These are phyloP conservation scores for Cylloceria caligata DNA, from an alignment of 2,888 invertebrate species.

Conservation along the genomic window DNA sequence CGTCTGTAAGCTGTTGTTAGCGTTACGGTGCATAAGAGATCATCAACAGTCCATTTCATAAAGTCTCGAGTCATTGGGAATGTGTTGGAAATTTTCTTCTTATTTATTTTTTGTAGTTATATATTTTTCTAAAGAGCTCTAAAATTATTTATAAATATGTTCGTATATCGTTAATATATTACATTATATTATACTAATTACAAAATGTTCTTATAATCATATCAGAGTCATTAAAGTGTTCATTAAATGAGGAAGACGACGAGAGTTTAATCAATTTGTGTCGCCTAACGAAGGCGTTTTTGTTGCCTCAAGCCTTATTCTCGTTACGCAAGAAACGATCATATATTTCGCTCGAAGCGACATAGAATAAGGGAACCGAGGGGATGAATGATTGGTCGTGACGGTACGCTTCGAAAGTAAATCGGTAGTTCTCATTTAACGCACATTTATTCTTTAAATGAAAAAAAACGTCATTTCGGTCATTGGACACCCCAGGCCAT, in stretches of 20 bases:
- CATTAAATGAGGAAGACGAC: constrained; percentile 44
- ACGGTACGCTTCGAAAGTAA: constrained; percentile 32
- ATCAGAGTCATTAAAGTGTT: constrained; percentile 15
- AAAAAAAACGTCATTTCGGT: constrained; percentile 26
- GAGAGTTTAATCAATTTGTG: constrained; percentile 50
- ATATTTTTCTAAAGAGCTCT: background rate
- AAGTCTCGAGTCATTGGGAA: background rate
- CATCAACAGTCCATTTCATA: background rate
- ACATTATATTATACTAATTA: background rate
- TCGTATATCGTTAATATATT: background rate
- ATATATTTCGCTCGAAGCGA: constrained; percentile 40
- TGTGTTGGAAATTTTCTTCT: background rate
- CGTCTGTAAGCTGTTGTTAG: background rate
- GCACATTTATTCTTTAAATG: constrained; percentile 31
- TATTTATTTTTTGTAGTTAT: background rate
- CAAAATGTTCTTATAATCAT: background rate
- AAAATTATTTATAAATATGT: background rate
- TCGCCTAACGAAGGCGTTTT: constrained; percentile 45
- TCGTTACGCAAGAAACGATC: constrained; percentile 50
- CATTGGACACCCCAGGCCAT: constrained; percentile 10
- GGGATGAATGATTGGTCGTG: constrained; percentile 43
- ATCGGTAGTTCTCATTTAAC: constrained; percentile 28
- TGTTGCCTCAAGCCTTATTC: constrained; percentile 46
- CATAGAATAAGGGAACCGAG: constrained; percentile 43
- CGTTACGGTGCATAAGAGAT: constrained; percentile 3